Evolutionary conservation across 2,797 vertebrate species (phyloP).

Genomic region (Helicolenus hilgendorfi): DNA sequence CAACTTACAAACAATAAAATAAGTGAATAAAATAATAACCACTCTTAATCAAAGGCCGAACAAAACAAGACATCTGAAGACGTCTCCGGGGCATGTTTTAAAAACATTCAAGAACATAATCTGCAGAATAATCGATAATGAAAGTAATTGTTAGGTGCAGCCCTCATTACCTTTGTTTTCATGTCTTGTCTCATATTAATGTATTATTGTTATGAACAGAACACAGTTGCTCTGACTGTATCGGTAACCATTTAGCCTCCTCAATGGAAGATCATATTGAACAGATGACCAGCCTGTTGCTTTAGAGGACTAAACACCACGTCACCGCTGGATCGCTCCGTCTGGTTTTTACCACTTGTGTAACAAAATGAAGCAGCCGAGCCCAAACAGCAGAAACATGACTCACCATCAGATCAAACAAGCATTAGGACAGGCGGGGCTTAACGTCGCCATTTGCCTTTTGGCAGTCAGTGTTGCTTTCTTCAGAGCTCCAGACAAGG

Average conservation of each 20-base stretch:
- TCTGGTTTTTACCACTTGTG: conserved; percentile 35
- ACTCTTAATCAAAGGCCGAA: not conserved
- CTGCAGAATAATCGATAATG: not conserved
- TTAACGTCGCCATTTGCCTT: not conserved
- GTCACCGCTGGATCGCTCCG: conserved; percentile 42
- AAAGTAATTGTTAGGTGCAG: not conserved
- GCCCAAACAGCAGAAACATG: not conserved
- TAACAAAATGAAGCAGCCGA: conserved; percentile 14
- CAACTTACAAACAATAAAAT: too few species aligned
- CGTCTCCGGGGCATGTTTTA: not conserved
- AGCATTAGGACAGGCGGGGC: not conserved
- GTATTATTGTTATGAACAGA: not conserved
- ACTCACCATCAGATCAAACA: conserved; percentile 19
- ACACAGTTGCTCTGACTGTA: conserved; percentile 25
- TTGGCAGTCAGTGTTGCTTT: not conserved
- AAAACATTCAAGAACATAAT: not conserved
- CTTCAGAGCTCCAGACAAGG: not conserved
- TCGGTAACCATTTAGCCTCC: conserved; percentile 4
- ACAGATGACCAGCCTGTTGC: not conserved
- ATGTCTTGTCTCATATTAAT: not conserved
- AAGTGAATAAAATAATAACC: too few species aligned
- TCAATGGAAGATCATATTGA: conserved; percentile 15
- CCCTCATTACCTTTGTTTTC: not conserved
- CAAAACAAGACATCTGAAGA: not conserved
- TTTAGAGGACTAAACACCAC: conserved; percentile 19